Conservation (phyloP, 2,797 vertebrate genomes). For the Vireo griseus region DNA sequence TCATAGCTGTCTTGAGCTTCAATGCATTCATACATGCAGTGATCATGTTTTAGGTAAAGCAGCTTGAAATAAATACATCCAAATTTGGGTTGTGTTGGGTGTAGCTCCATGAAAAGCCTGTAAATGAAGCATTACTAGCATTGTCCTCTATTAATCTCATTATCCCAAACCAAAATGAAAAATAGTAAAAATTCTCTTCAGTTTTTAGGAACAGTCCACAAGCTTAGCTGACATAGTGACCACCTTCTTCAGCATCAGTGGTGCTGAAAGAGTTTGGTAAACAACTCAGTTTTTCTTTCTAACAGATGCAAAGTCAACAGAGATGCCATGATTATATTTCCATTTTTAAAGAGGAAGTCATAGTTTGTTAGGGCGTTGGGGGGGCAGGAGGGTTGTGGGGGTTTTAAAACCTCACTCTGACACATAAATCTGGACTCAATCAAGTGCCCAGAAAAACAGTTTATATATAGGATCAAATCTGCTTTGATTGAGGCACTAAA, state of each 20-base stretch:
- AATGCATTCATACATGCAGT: background rate
- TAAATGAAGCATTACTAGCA: background rate
- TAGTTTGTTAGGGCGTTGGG: background rate
- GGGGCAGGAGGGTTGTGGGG: rapidly evolving
- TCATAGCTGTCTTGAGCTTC: background rate
- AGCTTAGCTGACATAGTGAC: background rate
- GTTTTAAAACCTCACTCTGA: background rate
- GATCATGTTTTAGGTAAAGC: background rate
- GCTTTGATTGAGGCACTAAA: background rate
- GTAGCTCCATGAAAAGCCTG: background rate
- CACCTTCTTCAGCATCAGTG: background rate
- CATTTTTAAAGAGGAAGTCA: background rate
- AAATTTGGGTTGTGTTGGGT: background rate
- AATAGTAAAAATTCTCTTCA: background rate
- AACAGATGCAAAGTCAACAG: background rate
- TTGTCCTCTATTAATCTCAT: background rate
- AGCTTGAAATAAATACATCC: background rate
- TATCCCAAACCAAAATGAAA: background rate
- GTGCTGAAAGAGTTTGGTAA: background rate
- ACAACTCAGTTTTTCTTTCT: background rate
- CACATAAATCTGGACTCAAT: background rate
- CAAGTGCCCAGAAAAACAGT: background rate
- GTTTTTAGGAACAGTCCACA: background rate
- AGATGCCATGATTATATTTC: background rate
- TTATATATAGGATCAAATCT: background rate